Conservation (phyloP, 2,888 invertebrate genomes). For the Yponomeuta malinellus region DNA sequence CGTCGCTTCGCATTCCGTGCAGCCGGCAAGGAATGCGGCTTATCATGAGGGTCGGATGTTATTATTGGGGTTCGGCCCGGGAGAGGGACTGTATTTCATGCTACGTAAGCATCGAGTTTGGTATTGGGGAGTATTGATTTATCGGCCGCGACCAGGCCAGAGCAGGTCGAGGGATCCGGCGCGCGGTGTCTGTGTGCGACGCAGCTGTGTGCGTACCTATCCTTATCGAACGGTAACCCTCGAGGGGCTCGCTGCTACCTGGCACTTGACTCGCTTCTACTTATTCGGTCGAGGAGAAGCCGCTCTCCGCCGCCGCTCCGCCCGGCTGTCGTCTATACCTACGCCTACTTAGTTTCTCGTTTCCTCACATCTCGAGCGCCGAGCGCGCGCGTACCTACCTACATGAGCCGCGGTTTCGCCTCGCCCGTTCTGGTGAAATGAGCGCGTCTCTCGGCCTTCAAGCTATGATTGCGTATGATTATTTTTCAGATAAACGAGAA, state of each 20-base stretch:
- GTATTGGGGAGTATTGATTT: constrained; percentile 67
- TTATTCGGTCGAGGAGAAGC: constrained; percentile 71
- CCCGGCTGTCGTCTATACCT: constrained; percentile 50
- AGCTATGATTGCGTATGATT: constrained; percentile 63
- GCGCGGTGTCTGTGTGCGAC: constrained; percentile 36
- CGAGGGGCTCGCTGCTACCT: constrained; percentile 66
- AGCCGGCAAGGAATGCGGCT: constrained; percentile 65
- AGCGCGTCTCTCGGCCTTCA: constrained; percentile 59
- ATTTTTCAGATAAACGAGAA: constrained; percentile 77
- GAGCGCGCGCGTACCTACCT: constrained; percentile 49
- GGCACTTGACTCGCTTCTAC: constrained; percentile 73
- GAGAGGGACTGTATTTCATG: constrained; percentile 59
- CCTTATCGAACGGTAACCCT: constrained; percentile 72
- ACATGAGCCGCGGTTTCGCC: constrained; percentile 66
- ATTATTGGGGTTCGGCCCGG: constrained; percentile 64
- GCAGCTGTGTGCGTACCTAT: constrained; percentile 63
- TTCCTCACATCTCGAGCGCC: constrained; percentile 19
- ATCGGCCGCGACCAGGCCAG: constrained; percentile 68
- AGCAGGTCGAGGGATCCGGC: constrained; percentile 59
- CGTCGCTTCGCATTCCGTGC: constrained; percentile 60
- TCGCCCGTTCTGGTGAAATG: constrained; percentile 65
- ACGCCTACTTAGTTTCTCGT: constrained; percentile 62
- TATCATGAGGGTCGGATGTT: constrained; percentile 65
- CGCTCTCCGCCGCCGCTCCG: constrained; percentile 42
- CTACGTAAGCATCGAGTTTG: constrained; percentile 53